Evolutionary conservation across 2,888 invertebrate genomes (phyloP), one percentile per base, ranked within the genome.

Genomic region (Parnassius orleans): DNA sequence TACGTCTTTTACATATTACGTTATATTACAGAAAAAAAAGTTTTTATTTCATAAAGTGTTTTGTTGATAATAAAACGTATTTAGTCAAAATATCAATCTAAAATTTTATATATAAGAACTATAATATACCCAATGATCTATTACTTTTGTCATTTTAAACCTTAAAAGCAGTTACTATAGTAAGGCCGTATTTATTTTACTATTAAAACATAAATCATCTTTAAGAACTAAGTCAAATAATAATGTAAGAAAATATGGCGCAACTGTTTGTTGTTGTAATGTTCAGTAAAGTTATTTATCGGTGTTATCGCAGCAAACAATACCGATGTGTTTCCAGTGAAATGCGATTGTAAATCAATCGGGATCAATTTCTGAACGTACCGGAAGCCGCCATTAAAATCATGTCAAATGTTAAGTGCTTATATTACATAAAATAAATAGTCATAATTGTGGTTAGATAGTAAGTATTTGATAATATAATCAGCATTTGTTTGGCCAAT

Each of bases 301-400:
- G 58, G 53, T 65, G 61, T 65, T 66, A 56, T 67, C 60, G 57
- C 12, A 15, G 64, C 72, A 66, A 67, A 70, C 65, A 68, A 71
- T 69, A 68, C 72, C 70, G 72, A 73, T 70, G 69, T 69, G 72
- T 65, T 69, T 64, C 70, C 66, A 44, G 15, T 55, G 54, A 63
- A 50, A 69, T 69, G 65, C 61, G 69, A 62, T 70, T 68, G 74
- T 79, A 78, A 78, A 79, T 80, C 78, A 72, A 67, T 66, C 57
- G 61, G 71, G 58, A 71, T 66, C 51, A 55, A 44, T 48, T 53
- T 53, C 56, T 24, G 55, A 47, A 59, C 56, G 55, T n/a, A 54
- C 62, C 62, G 65, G 65, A 65, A 60, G 53, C 54, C 33, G 46
- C 50, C 57, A 48, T 48, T 48, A 12, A 14, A n/a, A 46, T 48